Percentiles rank a stretch among this genome's conserved stretches.
Conservation (phyloP, 35 echinoderm and acorn worm genomes). For the Acanthaster planci region DNA sequence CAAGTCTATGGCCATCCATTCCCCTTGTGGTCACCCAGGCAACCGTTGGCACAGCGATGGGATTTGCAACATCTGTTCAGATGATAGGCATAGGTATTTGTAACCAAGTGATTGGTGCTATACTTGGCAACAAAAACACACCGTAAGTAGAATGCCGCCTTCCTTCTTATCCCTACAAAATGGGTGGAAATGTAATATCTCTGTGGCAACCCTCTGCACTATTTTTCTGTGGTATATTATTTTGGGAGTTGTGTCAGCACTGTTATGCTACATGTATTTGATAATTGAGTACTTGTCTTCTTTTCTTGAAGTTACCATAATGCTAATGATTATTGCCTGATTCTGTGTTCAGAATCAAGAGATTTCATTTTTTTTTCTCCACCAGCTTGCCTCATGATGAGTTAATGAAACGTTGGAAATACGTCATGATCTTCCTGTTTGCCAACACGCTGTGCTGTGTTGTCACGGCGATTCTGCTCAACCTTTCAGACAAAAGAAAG, state of each 20-base stretch:
- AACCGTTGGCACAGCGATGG: constrained; percentile 85
- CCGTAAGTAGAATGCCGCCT: no score
- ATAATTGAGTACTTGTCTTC: no score
- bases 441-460: constrained; percentile 61
- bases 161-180: no score
- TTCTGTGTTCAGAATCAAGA: no score
- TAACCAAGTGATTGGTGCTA: constrained; percentile 67
- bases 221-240: no score
- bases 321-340: no score
- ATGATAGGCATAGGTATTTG: constrained; percentile 84
- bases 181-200: no score
- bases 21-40: constrained; percentile 80
- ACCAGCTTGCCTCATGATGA: constrained; percentile 7
- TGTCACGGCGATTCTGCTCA: constrained; percentile 48
- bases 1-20: constrained; percentile 84
- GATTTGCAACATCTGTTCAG: constrained; percentile 73
- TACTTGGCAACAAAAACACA: constrained; percentile 21
- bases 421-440: constrained; percentile 76
- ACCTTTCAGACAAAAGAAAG: constrained; percentile 60
- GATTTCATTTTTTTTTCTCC: constrained; percentile 24
- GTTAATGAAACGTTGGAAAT: constrained; percentile 40
- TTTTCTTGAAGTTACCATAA: no score
- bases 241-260: no score
- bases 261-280: no score
- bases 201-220: no score